Percentiles rank a stretch among this genome's conserved stretches.
Evolutionary conservation across 2,888 invertebrate species (phyloP).

Genomic region (Tiliacea aurago): DNA sequence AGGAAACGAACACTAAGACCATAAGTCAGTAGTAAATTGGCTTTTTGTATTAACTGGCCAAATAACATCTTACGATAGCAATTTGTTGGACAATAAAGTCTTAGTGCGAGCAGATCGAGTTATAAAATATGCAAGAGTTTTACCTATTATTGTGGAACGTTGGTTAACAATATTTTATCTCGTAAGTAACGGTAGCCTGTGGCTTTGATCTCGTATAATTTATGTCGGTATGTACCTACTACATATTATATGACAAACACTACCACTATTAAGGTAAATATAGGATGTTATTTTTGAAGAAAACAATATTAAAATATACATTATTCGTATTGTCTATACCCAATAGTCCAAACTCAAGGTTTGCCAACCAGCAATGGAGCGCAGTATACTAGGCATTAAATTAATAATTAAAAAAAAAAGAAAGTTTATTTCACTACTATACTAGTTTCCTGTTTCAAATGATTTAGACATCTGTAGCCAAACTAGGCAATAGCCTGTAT

Average conservation of each 20-base stretch:
- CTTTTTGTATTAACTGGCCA: slow-evolving; percentile 7
- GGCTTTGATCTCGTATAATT: slow-evolving; percentile 14
- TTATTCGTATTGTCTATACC: too few species aligned
- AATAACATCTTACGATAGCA: slow-evolving; percentile 16
- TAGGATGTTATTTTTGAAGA: slow-evolving; percentile 4
- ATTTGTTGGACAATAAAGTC: slow-evolving; percentile 29
- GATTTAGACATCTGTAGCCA: too few species aligned
- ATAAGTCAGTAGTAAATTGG: neutral
- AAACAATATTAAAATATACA: neutral
- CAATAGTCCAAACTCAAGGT: too few species aligned
- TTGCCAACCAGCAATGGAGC: too few species aligned
- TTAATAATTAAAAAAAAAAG: too few species aligned
- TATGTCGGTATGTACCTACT: too few species aligned
- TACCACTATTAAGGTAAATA: slow-evolving; percentile 8
- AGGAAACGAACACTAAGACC: neutral
- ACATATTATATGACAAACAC: neutral
- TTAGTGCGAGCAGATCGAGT: slow-evolving; percentile 13
- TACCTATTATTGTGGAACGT: neutral
- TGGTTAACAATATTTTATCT: slow-evolving; percentile 31
- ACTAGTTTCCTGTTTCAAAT: too few species aligned
- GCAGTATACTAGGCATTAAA: too few species aligned
- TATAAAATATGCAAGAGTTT: slow-evolving; percentile 33
- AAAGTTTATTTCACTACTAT: too few species aligned
- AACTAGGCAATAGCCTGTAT: too few species aligned
- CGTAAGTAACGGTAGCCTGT: slow-evolving; percentile 1